Percentiles rank a stretch among this genome's conserved stretches.
phyloP scores from a whole-genome alignment of 2,797 vertebrate genomes.

The Mallotus villosus region DNA sequence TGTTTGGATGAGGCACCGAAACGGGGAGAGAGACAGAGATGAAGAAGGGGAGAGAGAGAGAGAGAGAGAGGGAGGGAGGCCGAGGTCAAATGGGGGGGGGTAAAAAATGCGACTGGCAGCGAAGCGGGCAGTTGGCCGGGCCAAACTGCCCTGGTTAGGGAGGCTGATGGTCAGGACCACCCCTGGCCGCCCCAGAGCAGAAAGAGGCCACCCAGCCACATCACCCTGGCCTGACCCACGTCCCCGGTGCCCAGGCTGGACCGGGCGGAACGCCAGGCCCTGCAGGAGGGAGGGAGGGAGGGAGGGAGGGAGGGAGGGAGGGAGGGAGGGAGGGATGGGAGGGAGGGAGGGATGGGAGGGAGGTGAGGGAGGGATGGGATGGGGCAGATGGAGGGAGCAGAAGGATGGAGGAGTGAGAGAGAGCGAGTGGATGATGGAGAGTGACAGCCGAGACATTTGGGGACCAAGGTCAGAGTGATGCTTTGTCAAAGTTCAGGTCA shows the following conservation, averaged over 20 bases:
- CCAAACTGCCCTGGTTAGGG: neutral
- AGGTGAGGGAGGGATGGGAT: slow-evolving; percentile 22
- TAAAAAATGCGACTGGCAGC: neutral
- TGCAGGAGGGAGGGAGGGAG: slow-evolving; percentile 39
- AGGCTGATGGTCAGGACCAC: neutral
- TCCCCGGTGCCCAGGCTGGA: no score
- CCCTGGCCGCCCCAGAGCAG: neutral
- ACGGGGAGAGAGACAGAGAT: slow-evolving; percentile 16
- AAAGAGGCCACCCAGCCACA: no score
- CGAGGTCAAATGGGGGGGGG: neutral
- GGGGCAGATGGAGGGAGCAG: slow-evolving; percentile 25
- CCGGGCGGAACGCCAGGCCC: no score
- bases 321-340: slow-evolving; percentile 26
- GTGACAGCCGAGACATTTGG: neutral
- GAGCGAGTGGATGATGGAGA: neutral
- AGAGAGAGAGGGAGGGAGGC: slow-evolving; percentile 30
- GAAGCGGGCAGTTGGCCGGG: neutral
- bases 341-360: slow-evolving; percentile 40
- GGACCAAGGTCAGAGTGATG: no score
- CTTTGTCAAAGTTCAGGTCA: no score
- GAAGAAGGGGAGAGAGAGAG: neutral
- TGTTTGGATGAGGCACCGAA: slow-evolving; percentile 37
- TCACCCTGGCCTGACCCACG: no score
- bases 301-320: slow-evolving; percentile 23
- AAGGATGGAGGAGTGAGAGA: slow-evolving; percentile 25